phyloP scores from a whole-genome alignment of 2,888 invertebrate genomes.

The Ptychoptera albimana region DNA sequence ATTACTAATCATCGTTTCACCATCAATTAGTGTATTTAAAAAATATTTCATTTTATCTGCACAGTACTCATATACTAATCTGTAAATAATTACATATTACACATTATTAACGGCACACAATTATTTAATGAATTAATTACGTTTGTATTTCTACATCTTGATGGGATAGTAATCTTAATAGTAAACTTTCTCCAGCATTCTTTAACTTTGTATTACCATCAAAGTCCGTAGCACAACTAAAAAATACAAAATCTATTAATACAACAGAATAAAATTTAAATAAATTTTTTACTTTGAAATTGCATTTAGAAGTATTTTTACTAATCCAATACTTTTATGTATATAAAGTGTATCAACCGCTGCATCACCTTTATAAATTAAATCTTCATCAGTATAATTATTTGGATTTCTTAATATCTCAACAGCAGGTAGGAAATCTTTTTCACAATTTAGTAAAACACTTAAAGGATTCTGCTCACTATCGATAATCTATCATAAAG shows the following conservation, averaged over 20 bases:
- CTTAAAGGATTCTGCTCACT: slow-evolving; percentile 7
- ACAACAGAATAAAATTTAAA: background rate
- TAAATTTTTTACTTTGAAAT: slow-evolving; percentile 11
- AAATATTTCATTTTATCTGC: slow-evolving; percentile 16
- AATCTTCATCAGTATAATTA: slow-evolving; percentile 7
- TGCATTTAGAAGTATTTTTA: slow-evolving; percentile 16
- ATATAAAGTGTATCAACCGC: slow-evolving; percentile 16
- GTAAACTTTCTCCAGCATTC: slow-evolving; percentile 15
- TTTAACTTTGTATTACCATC: slow-evolving; percentile 12
- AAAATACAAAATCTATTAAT: background rate
- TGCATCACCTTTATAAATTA: slow-evolving; percentile 11
- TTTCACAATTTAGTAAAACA: slow-evolving; percentile 12
- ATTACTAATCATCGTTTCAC: slow-evolving; percentile 15
- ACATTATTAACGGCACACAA: background rate
- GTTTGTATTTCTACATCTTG: slow-evolving; percentile 14
- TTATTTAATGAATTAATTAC: background rate
- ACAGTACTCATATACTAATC: slow-evolving; percentile 14
- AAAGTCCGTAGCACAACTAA: slow-evolving; percentile 15
- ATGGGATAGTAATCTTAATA: slow-evolving; percentile 17
- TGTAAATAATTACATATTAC: slow-evolving; percentile 1
- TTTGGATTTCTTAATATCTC: slow-evolving; percentile 11
- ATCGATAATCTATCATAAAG: background rate
- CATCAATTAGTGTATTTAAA: slow-evolving; percentile 21
- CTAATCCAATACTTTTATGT: slow-evolving; percentile 18
- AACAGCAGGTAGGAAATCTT: slow-evolving; percentile 11